Base-by-base conservation (phyloP, 2,113 vertebrate species). In the Climacteris rufus region DNA sequence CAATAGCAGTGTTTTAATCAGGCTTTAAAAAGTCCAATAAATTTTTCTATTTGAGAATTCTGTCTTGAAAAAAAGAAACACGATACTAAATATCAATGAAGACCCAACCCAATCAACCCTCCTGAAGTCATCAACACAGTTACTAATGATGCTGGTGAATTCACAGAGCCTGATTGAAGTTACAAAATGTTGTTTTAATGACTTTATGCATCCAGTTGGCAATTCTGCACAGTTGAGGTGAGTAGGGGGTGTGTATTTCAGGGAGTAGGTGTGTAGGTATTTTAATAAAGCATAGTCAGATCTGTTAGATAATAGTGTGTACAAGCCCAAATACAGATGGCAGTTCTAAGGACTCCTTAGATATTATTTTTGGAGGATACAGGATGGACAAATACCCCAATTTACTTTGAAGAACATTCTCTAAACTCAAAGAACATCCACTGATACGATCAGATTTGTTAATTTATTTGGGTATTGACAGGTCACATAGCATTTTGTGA, bases 11-110 rank as follows among this genome's bases (percentile, higher is more conserved):
- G 50, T 97, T 97, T 95, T 95, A 97, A 96, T 96, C 90, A 93
- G 92, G 39, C 53, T 91, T 91, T 93, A 5, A 75, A 81, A 95
- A 91, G 88, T 83, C 78, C 45, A 87, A 71, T 71, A 93, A 95
- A 96, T 95, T 90, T 81, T 93, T 96, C 81, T 90, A 25, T 95
- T 95, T 96, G 86, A 93, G 71, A 92, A 91, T 87, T 94, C 95
- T 95, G 90, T 82, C 75, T 96, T 94, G 70, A 93, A 84, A 86
- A 86, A 96, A 95, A 82, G 71, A 96, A 97, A 59, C 83, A 47
- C 69, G 91, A 77, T 94, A 84, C 94, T 81, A 72, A 94, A 80
- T 81, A 92, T 70, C 92, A 90, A 93, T 91, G 94, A 96, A 91
- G 75, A 56, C 78, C 91, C 83, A 91, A 79, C 78, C 90, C 95